Conservation (phyloP, 1,140 invertebrate species). For the Achroia grisella region DNA sequence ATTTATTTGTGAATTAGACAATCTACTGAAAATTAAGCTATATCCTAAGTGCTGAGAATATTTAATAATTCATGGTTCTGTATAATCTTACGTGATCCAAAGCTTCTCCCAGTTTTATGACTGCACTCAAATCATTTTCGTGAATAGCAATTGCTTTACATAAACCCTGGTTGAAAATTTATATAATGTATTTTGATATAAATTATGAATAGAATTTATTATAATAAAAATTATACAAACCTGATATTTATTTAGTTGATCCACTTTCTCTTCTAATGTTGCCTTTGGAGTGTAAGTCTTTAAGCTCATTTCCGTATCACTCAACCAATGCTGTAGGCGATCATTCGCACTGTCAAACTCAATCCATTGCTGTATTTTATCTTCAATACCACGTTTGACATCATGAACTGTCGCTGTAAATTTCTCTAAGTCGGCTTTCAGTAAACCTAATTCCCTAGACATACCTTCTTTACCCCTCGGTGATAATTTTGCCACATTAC, state of each 20-base stretch:
- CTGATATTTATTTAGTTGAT: constrained; percentile 92
- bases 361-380: constrained; percentile 91
- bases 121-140: constrained; percentile 82
- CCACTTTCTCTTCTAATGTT: constrained; percentile 91
- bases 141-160: constrained; percentile 82
- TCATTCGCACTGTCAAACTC: constrained; percentile 93
- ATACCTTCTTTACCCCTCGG: constrained; percentile 85
- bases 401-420: constrained; percentile 84
- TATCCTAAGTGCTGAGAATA: constrained; percentile 45
- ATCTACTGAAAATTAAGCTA: constrained; percentile 67
- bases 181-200: constrained; percentile 8
- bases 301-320: constrained; percentile 88
- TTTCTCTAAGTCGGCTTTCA: constrained; percentile 87
- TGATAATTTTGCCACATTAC: constrained; percentile 79
- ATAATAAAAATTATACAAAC: constrained; percentile 70
- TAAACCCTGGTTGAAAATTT: constrained; percentile 78
- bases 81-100: constrained; percentile 87
- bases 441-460: constrained; percentile 83
- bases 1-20: constrained; percentile 45
- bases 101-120: constrained; percentile 83
- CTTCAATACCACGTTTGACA: constrained; percentile 85
- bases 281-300: constrained; percentile 91
- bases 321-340: constrained; percentile 86
- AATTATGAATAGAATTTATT: constrained; percentile 19
- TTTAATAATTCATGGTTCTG: constrained; percentile 25